phyloP scores from a whole-genome alignment of 2,113 vertebrate species.

The Uria lomvia region DNA sequence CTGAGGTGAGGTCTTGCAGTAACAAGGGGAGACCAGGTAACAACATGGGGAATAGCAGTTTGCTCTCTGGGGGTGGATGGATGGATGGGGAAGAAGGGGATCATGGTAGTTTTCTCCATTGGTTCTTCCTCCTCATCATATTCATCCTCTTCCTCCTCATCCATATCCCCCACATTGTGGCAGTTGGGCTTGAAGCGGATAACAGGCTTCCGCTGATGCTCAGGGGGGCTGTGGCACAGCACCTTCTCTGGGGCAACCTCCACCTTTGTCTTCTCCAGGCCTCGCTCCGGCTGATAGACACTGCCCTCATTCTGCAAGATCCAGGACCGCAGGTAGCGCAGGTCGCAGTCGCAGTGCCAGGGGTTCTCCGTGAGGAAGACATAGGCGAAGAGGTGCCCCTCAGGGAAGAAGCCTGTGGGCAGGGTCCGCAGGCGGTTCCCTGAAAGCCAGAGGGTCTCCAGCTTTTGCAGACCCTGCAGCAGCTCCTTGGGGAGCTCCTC shows the following conservation, averaged over 20 bases:
- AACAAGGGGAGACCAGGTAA: not conserved
- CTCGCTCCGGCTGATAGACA: not conserved
- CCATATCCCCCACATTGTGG: accelerated
- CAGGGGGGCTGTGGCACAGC: conserved; percentile 9
- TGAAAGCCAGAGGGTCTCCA: conserved; percentile 48
- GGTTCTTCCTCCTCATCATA: not conserved
- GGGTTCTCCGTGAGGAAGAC: conserved; percentile 60
- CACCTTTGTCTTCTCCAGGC: conserved; percentile 4
- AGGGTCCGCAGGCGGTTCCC: conserved; percentile 16
- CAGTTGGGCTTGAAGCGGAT: conserved; percentile 5
- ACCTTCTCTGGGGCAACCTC: not conserved
- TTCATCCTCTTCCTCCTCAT: not conserved
- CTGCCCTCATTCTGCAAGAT: not conserved
- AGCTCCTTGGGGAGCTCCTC: conserved; percentile 18
- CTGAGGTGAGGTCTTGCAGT: not conserved
- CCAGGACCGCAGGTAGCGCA: conserved; percentile 51
- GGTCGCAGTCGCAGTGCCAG: conserved; percentile 53
- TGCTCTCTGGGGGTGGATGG: not conserved
- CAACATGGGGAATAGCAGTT: accelerated
- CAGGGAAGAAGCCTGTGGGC: conserved; percentile 7
- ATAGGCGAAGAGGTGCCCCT: not conserved
- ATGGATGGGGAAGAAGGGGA: accelerated
- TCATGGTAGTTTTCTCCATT: accelerated
- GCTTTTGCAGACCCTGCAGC: not conserved
- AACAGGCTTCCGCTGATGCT: not conserved